Conservation (phyloP, 2,113 vertebrate genomes). For the Rana temporaria region DNA sequence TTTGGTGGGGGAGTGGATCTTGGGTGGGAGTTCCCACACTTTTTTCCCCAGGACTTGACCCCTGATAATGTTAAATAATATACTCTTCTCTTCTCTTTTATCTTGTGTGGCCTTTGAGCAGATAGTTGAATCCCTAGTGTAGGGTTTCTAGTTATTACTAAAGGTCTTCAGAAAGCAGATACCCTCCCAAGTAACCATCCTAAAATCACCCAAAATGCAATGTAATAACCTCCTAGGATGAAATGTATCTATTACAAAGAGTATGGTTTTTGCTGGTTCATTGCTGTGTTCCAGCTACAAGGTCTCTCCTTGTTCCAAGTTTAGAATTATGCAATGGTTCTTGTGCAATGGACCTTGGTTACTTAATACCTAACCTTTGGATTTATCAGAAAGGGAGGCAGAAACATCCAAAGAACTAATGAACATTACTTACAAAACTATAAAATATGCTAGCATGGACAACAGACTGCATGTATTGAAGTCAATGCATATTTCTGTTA, state of each 20-base stretch:
- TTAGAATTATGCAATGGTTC: constrained; percentile 48
- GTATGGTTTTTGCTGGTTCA: constrained; percentile 23
- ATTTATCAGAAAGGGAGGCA: constrained; percentile 41
- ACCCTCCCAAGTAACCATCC: background rate
- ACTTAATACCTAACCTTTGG: constrained; percentile 50
- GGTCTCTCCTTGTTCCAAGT: constrained; percentile 47
- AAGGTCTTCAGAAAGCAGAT: constrained; percentile 23
- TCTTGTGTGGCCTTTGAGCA: background rate
- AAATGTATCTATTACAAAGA: constrained; percentile 21
- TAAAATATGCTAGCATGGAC: background rate
- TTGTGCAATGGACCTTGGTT: constrained; percentile 56
- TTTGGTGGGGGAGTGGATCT: too few species aligned
- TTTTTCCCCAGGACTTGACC: too few species aligned
- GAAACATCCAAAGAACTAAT: constrained; percentile 5
- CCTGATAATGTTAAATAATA: too few species aligned
- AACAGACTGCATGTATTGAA: background rate
- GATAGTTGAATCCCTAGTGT: too few species aligned
- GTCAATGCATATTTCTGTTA: background rate
- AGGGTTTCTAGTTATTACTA: background rate
- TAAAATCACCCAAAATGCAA: constrained; percentile 15
- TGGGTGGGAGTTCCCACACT: too few species aligned
- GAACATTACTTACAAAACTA: constrained; percentile 2
- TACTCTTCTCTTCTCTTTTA: too few species aligned
- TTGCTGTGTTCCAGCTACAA: constrained; percentile 43
- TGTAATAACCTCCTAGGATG: background rate